A percentile compares a stretch with the other conserved stretches of the same genome.
phyloP scores from a whole-genome alignment of 2,888 invertebrate genomes.

The Eulithis testata region DNA sequence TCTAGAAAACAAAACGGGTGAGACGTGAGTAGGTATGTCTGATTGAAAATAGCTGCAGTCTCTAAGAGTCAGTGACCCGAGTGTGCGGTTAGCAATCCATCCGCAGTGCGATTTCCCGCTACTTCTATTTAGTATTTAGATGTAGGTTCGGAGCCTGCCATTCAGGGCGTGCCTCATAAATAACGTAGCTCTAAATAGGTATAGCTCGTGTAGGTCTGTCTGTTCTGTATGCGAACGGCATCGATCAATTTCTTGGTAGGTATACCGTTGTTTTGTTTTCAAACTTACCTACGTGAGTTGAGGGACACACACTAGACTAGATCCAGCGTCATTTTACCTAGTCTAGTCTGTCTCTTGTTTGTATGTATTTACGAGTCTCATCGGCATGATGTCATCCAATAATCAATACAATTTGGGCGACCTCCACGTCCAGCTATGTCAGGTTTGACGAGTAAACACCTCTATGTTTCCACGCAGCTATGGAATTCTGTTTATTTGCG shows the following conservation, averaged over 20 bases:
- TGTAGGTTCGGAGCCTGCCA: constrained; percentile 48
- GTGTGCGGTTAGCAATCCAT: constrained; percentile 47
- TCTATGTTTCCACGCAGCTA: neutral
- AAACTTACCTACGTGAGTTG: neutral
- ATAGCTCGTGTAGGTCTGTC: constrained; percentile 51
- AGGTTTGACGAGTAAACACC: neutral
- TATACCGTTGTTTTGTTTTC: neutral
- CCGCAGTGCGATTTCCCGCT: constrained; percentile 45
- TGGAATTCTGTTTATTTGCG: constrained; percentile 5
- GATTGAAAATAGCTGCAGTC: constrained; percentile 38
- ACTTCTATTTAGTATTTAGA: constrained; percentile 50
- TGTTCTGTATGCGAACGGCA: constrained; percentile 57
- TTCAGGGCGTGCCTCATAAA: constrained; percentile 48
- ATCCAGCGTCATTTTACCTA: no score
- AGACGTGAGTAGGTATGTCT: constrained; percentile 15
- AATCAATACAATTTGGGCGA: constrained; percentile 26
- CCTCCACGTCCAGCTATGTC: neutral
- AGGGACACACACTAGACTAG: no score
- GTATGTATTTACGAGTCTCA: constrained; percentile 1
- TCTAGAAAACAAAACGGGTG: constrained; percentile 82
- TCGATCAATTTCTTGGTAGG: constrained; percentile 12
- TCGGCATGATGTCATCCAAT: constrained; percentile 53
- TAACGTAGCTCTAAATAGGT: constrained; percentile 63
- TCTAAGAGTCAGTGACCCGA: constrained; percentile 37
- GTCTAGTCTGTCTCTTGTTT: neutral